phyloP scores from a whole-genome alignment of 23 tunicate genomes.

The Aplidium turbinatum region DNA sequence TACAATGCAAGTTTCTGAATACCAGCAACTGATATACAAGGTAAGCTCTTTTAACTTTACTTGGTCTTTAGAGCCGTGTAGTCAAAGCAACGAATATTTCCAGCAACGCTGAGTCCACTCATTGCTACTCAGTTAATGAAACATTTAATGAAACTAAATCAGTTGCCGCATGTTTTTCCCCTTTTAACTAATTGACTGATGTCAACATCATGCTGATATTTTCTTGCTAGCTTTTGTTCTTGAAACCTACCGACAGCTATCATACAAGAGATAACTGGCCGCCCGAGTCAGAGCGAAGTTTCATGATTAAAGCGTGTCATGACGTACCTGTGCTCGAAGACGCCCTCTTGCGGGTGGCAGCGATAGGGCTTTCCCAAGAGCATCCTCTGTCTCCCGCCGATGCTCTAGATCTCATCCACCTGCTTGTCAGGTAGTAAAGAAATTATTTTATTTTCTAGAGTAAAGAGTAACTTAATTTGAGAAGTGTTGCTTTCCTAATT shows the following conservation, averaged over 20 bases:
- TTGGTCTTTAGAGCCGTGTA: background rate
- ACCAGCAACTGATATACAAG: slow-evolving; percentile 49
- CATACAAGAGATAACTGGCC: slow-evolving; percentile 93
- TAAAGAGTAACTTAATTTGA: too few species aligned
- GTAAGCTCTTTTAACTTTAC: slow-evolving; percentile 1
- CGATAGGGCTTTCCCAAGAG: slow-evolving; percentile 55
- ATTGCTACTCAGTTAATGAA: background rate
- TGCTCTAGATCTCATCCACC: slow-evolving; percentile 63
- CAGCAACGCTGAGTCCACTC: background rate
- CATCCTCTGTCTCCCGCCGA: slow-evolving; percentile 74
- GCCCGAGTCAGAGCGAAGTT: slow-evolving; percentile 65
- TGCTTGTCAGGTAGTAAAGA: slow-evolving; percentile 52
- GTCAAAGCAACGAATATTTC: background rate
- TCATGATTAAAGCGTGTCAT: slow-evolving; percentile 63
- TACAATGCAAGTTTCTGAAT: slow-evolving; percentile 33
- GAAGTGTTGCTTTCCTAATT: too few species aligned
- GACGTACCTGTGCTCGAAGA: slow-evolving; percentile 73
- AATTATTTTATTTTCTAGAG: too few species aligned
- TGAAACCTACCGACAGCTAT: slow-evolving; percentile 61
- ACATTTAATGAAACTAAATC: too few species aligned
- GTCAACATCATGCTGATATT: too few species aligned
- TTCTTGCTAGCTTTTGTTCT: slow-evolving; percentile 44
- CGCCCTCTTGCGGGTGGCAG: slow-evolving; percentile 67
- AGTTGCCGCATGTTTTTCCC: too few species aligned
- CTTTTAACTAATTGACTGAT: too few species aligned